Conservation (phyloP, 1,140 invertebrate species). For the Diorhabda carinulata region DNA sequence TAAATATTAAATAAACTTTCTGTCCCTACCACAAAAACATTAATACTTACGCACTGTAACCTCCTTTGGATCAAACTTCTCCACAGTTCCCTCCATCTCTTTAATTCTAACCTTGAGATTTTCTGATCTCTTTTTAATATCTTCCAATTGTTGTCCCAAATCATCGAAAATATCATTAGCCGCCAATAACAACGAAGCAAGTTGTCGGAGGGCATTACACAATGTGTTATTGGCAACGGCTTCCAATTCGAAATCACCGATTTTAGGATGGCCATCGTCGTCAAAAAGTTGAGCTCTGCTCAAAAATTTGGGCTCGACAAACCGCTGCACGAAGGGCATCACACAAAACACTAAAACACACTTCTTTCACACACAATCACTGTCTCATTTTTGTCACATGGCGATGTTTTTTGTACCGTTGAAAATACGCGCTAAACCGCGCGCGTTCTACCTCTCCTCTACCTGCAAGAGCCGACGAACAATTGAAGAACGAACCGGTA, state of each 20-base stretch:
- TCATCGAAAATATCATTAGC: constrained; percentile 76
- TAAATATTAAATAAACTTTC: too few species aligned
- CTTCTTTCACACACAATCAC: not conserved
- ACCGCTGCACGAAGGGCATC: constrained; percentile 72
- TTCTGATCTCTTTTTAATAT: constrained; percentile 62
- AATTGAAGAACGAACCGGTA: not conserved
- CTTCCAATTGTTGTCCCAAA: constrained; percentile 63
- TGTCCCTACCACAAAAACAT: too few species aligned
- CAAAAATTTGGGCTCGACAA: constrained; percentile 64
- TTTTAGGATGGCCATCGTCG: constrained; percentile 54
- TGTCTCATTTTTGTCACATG: constrained; percentile 1
- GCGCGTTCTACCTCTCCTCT: not conserved
- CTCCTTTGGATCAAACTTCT: constrained; percentile 68
- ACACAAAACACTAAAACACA: constrained; percentile 22
- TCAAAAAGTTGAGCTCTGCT: constrained; percentile 59
- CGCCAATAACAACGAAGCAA: constrained; percentile 71
- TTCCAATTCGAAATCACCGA: constrained; percentile 66
- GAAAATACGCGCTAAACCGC: not conserved
- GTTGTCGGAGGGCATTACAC: constrained; percentile 69
- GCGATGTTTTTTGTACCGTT: not conserved
- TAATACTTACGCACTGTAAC: constrained; percentile 77
- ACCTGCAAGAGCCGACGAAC: not conserved
- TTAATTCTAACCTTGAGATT: constrained; percentile 60
- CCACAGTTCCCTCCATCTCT: constrained; percentile 58
- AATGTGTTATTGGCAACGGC: constrained; percentile 74